Percentiles rank a stretch among this genome's conserved stretches.
These are phyloP conservation scores for Catharus fuscescens DNA, from an alignment of 2,113 vertebrate species.

Conservation along the genomic window DNA sequence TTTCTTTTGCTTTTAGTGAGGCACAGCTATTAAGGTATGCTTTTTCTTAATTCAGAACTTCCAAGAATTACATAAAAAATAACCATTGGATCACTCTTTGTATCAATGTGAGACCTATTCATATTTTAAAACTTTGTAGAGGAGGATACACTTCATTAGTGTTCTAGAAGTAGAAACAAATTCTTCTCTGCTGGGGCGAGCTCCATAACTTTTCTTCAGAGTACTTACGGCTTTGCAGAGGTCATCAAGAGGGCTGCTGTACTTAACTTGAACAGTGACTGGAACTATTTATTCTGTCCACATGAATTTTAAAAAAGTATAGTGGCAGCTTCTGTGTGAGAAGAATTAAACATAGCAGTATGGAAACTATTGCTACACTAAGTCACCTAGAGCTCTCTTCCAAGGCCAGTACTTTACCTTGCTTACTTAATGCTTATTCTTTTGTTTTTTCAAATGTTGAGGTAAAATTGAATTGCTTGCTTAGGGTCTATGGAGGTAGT, in stretches of 20 bases:
- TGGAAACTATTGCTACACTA: background rate
- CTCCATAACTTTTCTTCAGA: background rate
- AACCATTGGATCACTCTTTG: background rate
- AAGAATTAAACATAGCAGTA: background rate
- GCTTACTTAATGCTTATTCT: background rate
- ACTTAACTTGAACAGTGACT: background rate
- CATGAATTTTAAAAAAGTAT: background rate
- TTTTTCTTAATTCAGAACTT: background rate
- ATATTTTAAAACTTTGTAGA: background rate
- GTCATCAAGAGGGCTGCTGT: background rate
- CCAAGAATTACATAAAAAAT: background rate
- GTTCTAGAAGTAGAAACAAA: background rate
- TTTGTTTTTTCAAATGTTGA: background rate
- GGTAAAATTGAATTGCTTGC: background rate
- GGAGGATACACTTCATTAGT: background rate
- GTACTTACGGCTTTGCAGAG: background rate
- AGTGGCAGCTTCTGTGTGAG: background rate
- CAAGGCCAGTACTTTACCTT: background rate
- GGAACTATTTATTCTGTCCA: background rate
- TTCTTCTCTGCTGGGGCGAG: background rate
- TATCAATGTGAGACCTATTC: background rate
- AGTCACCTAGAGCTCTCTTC: background rate
- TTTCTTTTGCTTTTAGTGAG: background rate
- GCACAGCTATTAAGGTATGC: background rate
- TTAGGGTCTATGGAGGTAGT: background rate